These are phyloP conservation scores for Conops quadrifasciatus DNA, from an alignment of 2,888 invertebrate genomes.

Conservation along the genomic window DNA sequence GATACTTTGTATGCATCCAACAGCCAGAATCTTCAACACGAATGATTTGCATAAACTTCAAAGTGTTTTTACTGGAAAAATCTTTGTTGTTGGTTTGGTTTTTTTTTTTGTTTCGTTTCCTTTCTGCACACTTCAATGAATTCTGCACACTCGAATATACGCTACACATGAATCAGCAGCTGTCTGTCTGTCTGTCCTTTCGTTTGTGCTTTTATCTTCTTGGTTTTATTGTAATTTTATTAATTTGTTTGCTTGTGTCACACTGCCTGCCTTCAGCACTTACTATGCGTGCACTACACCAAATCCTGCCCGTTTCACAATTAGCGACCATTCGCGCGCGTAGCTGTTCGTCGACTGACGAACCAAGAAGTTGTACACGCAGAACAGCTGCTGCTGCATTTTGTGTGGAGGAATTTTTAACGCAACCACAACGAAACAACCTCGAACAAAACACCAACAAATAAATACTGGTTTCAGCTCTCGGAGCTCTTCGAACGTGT, in stretches of 20 bases:
- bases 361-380: background rate
- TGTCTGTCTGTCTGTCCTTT: conserved; percentile 4
- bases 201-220: too few relatives aligned
- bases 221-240: too few relatives aligned
- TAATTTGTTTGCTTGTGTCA: background rate
- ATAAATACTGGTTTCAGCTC: background rate
- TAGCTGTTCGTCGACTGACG: conserved; percentile 33
- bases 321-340: conserved; percentile 20
- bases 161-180: conserved; percentile 13
- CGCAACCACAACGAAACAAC: background rate
- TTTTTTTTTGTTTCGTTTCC: background rate
- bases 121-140: conserved; percentile 15
- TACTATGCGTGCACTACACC: too few relatives aligned
- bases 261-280: too few relatives aligned
- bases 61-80: conserved; percentile 6
- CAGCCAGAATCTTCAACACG: conserved; percentile 12
- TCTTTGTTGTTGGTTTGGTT: background rate
- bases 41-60: conserved; percentile 15
- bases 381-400: conserved; percentile 14
- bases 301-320: background rate
- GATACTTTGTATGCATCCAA: conserved; percentile 25
- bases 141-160: conserved; percentile 14
- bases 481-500: conserved; percentile 6
- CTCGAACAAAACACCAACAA: background rate
- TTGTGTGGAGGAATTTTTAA: conserved; percentile 16